Conservation (phyloP, 2,797 vertebrate genomes). For the Chromis chromis region DNA sequence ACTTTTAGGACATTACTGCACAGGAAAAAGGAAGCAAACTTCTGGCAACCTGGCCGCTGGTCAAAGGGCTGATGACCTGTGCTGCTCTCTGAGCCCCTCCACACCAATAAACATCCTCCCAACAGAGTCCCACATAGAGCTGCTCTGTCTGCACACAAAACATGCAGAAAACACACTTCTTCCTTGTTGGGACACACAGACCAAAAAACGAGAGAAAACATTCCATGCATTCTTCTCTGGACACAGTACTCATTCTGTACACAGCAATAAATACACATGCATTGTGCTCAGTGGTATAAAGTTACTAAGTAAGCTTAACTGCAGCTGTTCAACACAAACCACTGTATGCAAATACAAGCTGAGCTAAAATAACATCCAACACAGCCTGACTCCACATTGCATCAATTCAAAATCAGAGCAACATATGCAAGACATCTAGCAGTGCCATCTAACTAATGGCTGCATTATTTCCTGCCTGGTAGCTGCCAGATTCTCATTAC, state of each 20-base stretch:
- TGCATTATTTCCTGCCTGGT: constrained; percentile 33
- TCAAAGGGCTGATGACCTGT: constrained; percentile 53
- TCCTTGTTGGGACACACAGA: constrained; percentile 38
- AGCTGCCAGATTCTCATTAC: constrained; percentile 63
- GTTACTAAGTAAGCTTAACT: constrained; percentile 14
- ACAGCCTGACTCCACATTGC: constrained; percentile 14
- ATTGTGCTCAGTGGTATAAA: constrained; percentile 8
- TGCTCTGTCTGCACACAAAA: constrained; percentile 39
- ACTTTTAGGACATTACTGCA: constrained; percentile 33
- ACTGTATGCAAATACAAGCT: background rate
- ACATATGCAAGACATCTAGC: constrained; percentile 45
- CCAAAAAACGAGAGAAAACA: constrained; percentile 45
- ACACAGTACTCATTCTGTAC: constrained; percentile 32
- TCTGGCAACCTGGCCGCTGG: constrained; percentile 35
- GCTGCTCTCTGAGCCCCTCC: constrained; percentile 34
- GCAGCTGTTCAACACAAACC: constrained; percentile 6
- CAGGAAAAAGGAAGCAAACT: constrained; percentile 65
- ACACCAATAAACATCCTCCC: constrained; percentile 71
- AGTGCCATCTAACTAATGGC: constrained; percentile 26
- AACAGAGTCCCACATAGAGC: constrained; percentile 35
- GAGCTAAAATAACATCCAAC: constrained; percentile 26
- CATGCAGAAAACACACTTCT: constrained; percentile 48
- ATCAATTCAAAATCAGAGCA: constrained; percentile 33
- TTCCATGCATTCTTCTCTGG: constrained; percentile 60
- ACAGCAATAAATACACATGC: constrained; percentile 24